These are phyloP conservation scores for Otus sunia DNA, from an alignment of 2,113 vertebrate genomes.

Conservation along the genomic window DNA sequence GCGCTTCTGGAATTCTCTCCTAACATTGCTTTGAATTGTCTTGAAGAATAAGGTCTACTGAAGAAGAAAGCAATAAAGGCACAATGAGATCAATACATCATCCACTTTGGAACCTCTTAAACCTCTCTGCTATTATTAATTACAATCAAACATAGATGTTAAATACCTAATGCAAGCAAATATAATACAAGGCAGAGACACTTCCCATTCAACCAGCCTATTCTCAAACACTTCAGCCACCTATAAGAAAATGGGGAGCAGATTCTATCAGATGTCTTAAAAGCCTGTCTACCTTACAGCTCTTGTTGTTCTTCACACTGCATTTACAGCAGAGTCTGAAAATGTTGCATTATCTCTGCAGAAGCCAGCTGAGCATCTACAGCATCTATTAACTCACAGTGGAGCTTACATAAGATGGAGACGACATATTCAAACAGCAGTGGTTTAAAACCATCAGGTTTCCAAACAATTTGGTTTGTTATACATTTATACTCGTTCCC, in stretches of 20 bases:
- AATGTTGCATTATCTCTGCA: neutral
- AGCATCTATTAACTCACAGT: neutral
- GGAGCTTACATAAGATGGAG: constrained; percentile 5
- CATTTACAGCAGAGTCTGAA: constrained; percentile 23
- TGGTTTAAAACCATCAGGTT: neutral
- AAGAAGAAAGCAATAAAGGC: neutral
- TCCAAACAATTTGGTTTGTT: neutral
- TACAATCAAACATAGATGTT: neutral
- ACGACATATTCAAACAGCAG: neutral
- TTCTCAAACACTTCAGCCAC: neutral
- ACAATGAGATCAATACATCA: neutral
- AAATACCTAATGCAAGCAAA: neutral
- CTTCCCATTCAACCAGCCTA: neutral
- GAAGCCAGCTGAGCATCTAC: neutral
- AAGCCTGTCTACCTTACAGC: neutral
- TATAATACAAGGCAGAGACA: neutral
- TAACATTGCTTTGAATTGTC: neutral
- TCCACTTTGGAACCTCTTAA: neutral
- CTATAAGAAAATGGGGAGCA: neutral
- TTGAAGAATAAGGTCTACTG: neutral
- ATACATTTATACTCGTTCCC: neutral
- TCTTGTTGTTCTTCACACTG: neutral
- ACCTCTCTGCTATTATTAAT: neutral
- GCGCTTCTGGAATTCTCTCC: neutral
- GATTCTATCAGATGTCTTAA: neutral